phyloP scores from a whole-genome alignment of 2,888 invertebrate species.

The Eudemis profundana region DNA sequence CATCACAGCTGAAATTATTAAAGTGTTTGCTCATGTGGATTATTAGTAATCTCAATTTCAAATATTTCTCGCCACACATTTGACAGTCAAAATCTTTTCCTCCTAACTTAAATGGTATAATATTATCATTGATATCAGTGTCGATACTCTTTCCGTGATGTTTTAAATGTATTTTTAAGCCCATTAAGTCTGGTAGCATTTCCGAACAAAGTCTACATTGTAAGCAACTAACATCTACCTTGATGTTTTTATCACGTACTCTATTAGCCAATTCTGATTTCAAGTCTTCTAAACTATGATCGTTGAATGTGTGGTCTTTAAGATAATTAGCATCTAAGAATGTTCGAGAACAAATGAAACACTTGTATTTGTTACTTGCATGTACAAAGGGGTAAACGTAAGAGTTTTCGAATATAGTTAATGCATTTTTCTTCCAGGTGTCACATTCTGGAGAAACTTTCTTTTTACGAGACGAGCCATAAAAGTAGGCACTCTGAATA shows the following conservation, averaged over 20 bases:
- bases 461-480: conserved; percentile 46
- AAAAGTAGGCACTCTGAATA: conserved; percentile 49
- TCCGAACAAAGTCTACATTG: conserved; percentile 67
- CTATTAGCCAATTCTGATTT: conserved; percentile 60
- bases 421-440: conserved; percentile 64
- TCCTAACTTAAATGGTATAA: conserved; percentile 72
- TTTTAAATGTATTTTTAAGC: conserved; percentile 65
- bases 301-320: conserved; percentile 60
- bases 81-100: conserved; percentile 65
- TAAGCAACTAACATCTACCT: conserved; percentile 67
- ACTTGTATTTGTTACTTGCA: conserved; percentile 68
- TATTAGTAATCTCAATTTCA: conserved; percentile 65
- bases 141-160: conserved; percentile 64
- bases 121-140: conserved; percentile 61
- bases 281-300: conserved; percentile 61
- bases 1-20: conserved; percentile 73
- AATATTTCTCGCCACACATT: conserved; percentile 64
- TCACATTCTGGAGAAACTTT: conserved; percentile 46
- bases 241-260: conserved; percentile 62
- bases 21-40: conserved; percentile 77
- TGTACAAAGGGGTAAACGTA: conserved; percentile 71
- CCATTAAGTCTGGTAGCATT: conserved; percentile 53
- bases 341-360: conserved; percentile 63
- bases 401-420: conserved; percentile 66
- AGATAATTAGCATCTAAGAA: conserved; percentile 60